Percentiles rank a stretch among this genome's conserved stretches.
Conservation (phyloP, 2,888 invertebrate genomes). For the Odontothrips loti region DNA sequence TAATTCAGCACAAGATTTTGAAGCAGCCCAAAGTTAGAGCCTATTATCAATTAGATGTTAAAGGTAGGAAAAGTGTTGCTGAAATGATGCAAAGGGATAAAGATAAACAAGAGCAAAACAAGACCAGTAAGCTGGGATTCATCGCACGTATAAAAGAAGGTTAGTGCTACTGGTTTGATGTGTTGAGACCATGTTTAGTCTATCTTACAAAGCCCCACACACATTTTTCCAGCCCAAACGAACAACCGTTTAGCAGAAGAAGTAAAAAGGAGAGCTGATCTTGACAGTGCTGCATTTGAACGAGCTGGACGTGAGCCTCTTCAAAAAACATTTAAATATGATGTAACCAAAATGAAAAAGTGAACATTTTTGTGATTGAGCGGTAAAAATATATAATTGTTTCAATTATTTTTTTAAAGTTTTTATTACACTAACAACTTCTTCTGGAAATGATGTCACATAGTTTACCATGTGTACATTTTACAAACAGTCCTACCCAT, state of each 20-base stretch:
- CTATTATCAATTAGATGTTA: slow-evolving; percentile 69
- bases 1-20: slow-evolving; percentile 73
- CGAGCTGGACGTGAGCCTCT: slow-evolving; percentile 82
- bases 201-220: slow-evolving; percentile 29
- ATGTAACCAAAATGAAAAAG: slow-evolving; percentile 53
- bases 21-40: slow-evolving; percentile 68
- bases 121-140: slow-evolving; percentile 53
- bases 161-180: slow-evolving; percentile 48
- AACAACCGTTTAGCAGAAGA: slow-evolving; percentile 76
- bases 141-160: slow-evolving; percentile 73
- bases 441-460: too few relatives aligned
- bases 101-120: slow-evolving; percentile 33
- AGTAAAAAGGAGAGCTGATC: slow-evolving; percentile 67
- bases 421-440: neutral
- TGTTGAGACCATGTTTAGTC: slow-evolving; percentile 27
- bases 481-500: too few relatives aligned
- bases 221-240: slow-evolving; percentile 61
- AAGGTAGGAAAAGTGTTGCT: slow-evolving; percentile 55
- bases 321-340: slow-evolving; percentile 79
- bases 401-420: neutral
- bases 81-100: slow-evolving; percentile 64
- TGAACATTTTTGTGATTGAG: slow-evolving; percentile 40
- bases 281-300: slow-evolving; percentile 75
- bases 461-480: too few relatives aligned
- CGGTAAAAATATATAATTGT: slow-evolving; percentile 38